A percentile compares a stretch with the other conserved stretches of the same genome.
phyloP scores from a whole-genome alignment of 2,113 vertebrate genomes.

The Cynoglossus semilaevis region DNA sequence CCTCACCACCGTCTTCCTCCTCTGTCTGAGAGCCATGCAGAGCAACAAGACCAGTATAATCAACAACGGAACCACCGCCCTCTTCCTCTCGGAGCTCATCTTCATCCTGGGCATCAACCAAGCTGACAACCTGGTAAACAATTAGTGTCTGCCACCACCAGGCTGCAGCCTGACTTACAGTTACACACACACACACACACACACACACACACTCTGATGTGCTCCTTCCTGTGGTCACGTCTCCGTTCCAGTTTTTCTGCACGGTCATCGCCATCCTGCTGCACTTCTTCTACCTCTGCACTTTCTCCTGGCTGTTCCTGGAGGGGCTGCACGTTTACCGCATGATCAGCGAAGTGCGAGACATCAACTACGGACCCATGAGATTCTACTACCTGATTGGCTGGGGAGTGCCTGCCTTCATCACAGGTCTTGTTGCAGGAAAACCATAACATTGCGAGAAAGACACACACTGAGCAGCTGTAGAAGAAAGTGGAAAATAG shows the following conservation, averaged over 20 bases:
- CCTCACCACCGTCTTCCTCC: slow-evolving; percentile 84
- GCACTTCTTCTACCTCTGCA: slow-evolving; percentile 93
- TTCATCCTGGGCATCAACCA: slow-evolving; percentile 95
- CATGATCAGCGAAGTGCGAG: slow-evolving; percentile 85
- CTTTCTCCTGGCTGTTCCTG: slow-evolving; percentile 92
- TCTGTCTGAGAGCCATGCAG: slow-evolving; percentile 76
- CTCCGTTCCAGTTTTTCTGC: slow-evolving; percentile 84
- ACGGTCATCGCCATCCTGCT: slow-evolving; percentile 92
- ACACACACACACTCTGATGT: neutral
- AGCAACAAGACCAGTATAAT: slow-evolving; percentile 89
- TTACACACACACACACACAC: neutral
- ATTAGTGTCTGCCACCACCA: neutral
- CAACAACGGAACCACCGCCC: slow-evolving; percentile 80
- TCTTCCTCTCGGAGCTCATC: slow-evolving; percentile 87
- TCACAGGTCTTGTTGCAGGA: slow-evolving; percentile 79
- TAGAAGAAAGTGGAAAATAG: too few relatives aligned
- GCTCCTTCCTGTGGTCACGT: neutral
- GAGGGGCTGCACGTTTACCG: slow-evolving; percentile 91
- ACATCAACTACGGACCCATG: slow-evolving; percentile 92
- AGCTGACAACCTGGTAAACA: slow-evolving; percentile 84
- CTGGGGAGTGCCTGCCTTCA: slow-evolving; percentile 93
- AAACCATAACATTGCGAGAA: neutral
- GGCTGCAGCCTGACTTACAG: neutral
- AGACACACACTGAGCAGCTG: too few relatives aligned
- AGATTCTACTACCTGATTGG: slow-evolving; percentile 94